Evolutionary conservation across 2,888 invertebrate genomes (phyloP), one percentile per base, ranked within the genome.

Genomic region (Muschampia plurimacula): DNA sequence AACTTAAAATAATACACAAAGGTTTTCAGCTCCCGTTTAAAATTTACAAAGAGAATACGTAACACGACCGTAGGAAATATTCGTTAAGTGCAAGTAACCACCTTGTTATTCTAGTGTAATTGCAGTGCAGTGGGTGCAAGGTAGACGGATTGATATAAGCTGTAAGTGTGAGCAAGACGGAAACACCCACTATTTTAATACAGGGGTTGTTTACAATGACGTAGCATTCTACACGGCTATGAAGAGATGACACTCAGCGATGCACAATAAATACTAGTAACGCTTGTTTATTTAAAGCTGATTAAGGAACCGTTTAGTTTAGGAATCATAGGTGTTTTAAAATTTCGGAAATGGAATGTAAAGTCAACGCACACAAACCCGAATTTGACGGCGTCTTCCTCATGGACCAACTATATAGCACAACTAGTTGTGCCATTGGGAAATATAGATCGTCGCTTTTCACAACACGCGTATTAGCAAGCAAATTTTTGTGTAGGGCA

Each of bases 81-180:
- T 67, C 72, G 62, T 66, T 67, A 72, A 72, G 72, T 67, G 62
- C 72, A 62, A 67, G 72, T 72, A 72, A 72, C 67, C 72, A 72
- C 72, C 67, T 67, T 52, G 72, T 72, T 72, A 72, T 72, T 67
- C 62, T 72, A 72, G 72, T 67, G 63, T 72, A 72, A 72, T 72
- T 72, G 67, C 72, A 67, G 67, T 72, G 72, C 63, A 67, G 13
- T 52, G 55, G 4, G 49, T 41, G 13, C 10, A 67, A 72, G 22
- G 4, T 59, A 49, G 64, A 70, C 10, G 12, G 9, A 55, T 62
- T 44, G 55, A 28, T 55, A 36, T 6, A 12, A 52, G 13, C 44
- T n/a, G 12, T 55, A 44, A 10, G 63, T 32, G 44, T 12, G 55
- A 72, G 44, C 1, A 63, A 10, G 67, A 72, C 8, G 13, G 46